These are phyloP conservation scores for Erannis defoliaria DNA, from an alignment of 2,888 invertebrate genomes.

Conservation along the genomic window DNA sequence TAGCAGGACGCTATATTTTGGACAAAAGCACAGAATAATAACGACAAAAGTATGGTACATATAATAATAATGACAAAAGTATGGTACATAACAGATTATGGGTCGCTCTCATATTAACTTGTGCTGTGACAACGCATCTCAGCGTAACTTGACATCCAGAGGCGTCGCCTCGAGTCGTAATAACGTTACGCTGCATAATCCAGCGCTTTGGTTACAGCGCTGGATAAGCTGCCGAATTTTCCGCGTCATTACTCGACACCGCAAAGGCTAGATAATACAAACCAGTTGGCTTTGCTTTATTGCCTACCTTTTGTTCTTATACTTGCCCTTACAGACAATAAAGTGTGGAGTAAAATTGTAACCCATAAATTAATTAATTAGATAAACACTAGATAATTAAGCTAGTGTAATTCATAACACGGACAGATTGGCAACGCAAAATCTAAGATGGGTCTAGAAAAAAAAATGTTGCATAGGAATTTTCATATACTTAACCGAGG, in stretches of 20 bases:
- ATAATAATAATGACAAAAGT: too few species aligned
- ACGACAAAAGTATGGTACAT: constrained; percentile 25
- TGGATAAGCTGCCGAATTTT: constrained; percentile 67
- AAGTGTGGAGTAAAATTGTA: neutral
- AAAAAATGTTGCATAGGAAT: too few species aligned
- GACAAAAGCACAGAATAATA: too few species aligned
- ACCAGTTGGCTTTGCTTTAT: constrained; percentile 60
- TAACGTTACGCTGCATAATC: constrained; percentile 70
- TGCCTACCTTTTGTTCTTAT: constrained; percentile 51
- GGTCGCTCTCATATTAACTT: constrained; percentile 34
- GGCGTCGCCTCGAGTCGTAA: constrained; percentile 40
- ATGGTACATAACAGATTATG: constrained; percentile 26
- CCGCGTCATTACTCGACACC: constrained; percentile 69
- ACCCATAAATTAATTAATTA: too few species aligned
- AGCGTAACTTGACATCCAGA: constrained; percentile 33
- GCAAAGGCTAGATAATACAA: constrained; percentile 54
- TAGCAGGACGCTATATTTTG: constrained; percentile 21
- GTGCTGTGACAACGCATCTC: constrained; percentile 40
- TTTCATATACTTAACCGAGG: too few species aligned
- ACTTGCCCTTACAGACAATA: constrained; percentile 32
- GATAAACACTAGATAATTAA: too few species aligned
- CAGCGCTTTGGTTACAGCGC: constrained; percentile 58
- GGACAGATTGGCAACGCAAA: too few species aligned
- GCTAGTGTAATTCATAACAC: too few species aligned
- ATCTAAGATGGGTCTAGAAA: too few species aligned